Evolutionary conservation across 2,888 invertebrate species (phyloP).

Genomic region (Drosophila prolongata): DNA sequence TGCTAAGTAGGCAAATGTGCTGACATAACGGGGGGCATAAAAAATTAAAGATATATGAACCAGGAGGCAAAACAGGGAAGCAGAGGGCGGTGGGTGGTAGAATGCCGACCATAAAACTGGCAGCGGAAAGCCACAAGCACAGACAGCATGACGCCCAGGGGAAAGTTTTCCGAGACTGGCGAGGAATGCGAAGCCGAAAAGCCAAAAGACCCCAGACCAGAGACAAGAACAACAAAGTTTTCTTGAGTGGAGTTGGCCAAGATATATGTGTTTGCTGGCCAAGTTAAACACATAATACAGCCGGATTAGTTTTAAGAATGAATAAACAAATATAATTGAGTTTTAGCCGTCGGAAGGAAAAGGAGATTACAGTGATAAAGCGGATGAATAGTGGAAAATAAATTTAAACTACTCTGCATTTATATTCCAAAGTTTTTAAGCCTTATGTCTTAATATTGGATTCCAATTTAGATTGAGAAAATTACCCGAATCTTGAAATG

Average conservation of each 20-base stretch:
- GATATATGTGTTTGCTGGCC: constrained; percentile 36
- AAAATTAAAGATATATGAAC: constrained; percentile 73
- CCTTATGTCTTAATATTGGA: neutral
- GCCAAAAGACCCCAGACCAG: constrained; percentile 9
- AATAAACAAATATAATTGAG: constrained; percentile 53
- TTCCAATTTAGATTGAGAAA: neutral
- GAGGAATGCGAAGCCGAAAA: constrained; percentile 27
- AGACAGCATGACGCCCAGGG: constrained; percentile 52
- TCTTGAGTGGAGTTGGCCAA: constrained; percentile 22
- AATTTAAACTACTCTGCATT: neutral
- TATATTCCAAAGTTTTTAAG: neutral
- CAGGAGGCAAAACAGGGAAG: constrained; percentile 37
- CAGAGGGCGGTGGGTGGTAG: constrained; percentile 29
- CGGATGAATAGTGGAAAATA: constrained; percentile 8
- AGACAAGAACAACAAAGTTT: constrained; percentile 31
- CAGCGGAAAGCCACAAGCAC: constrained; percentile 43
- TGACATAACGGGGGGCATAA: constrained; percentile 64
- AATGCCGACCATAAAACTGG: constrained; percentile 50
- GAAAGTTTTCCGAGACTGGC: constrained; percentile 43
- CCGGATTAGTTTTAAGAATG: constrained; percentile 67
- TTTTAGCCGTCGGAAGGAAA: constrained; percentile 9
- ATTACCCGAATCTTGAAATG: no score
- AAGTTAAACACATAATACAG: constrained; percentile 66
- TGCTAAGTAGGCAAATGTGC: constrained; percentile 71
- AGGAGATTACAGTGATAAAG: constrained; percentile 21